Base-by-base conservation (phyloP, 2,888 invertebrate species). In the Drosophila anomalata region DNA sequence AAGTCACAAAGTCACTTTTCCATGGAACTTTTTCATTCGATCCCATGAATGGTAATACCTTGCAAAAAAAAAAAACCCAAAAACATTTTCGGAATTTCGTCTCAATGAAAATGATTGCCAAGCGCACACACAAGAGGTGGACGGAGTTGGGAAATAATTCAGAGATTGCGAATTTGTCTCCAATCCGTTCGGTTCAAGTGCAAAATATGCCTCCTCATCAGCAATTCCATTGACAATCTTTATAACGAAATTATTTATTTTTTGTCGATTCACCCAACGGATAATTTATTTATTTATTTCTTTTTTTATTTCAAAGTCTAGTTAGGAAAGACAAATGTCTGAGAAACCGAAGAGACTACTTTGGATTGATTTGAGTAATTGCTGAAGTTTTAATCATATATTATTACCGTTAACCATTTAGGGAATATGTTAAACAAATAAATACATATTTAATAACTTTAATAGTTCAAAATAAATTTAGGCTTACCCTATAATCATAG, bases 401-500 rank as follows among this genome's bases (percentile, higher is more conserved):
- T 4, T 12, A 36, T n/a, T 36, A 36, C n/a, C 2, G n/a, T 36
- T 36, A 7, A 36, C 36, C 36, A 14, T 36, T 14, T 36, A n/a
- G 0, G 36, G n/a, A 36, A 36, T 36, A 7, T 36, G 7, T 42
- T 17, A 42, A 42, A 17, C 20, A 7, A 17, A 42, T 33, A 12
- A 24, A 22, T 29, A 8, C 3, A 20, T 8, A 8, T 5, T 44
- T 0, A 20, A 0, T 0, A 20, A 0, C 17, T 12, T 11, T 20
- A 24, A n/a, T 8, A 11, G 29, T 9, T 9, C 3, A 29, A 24
- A 24, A n/a, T 50, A 17, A 11, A 47, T 14, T 2, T 17, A 47
- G 46, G 24, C 90, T 90, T 66, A 98, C 98, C 95, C 97, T 97
- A 92, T 97, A 97, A 92, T 96, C 98, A 90, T 98, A 95, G 92